These are phyloP conservation scores for Odontomyia ornata DNA, from an alignment of 2,888 invertebrate genomes.

Conservation along the genomic window DNA sequence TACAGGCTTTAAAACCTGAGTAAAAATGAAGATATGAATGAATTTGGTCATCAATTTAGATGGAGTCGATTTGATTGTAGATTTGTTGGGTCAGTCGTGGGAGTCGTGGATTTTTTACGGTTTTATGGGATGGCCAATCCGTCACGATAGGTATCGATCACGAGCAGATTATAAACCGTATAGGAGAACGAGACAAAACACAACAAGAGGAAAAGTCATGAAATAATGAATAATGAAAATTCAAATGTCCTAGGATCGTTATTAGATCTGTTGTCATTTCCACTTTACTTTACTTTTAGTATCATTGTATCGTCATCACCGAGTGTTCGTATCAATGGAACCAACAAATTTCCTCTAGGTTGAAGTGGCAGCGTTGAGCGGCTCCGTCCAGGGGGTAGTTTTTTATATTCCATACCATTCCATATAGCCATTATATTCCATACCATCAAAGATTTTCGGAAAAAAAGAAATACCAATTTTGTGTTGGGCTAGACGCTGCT, in stretches of 20 bases:
- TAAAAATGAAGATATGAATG: too few species aligned
- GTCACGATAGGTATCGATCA: constrained; percentile 20
- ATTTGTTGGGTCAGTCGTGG: too few species aligned
- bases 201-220: neutral
- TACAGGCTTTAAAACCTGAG: too few species aligned
- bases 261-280: constrained; percentile 29
- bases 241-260: constrained; percentile 41
- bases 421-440: constrained; percentile 99
- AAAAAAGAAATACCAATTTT: constrained; percentile 99
- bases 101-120: too few species aligned
- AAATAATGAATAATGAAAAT: constrained; percentile 41
- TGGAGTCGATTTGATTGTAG: too few species aligned
- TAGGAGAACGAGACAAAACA: constrained; percentile 10
- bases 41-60: too few species aligned
- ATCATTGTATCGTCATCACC: constrained; percentile 23
- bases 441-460: constrained; percentile 99
- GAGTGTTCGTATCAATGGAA: constrained; percentile 37
- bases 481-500: constrained; percentile 98
- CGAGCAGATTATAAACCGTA: neutral
- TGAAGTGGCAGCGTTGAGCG: constrained; percentile 52
- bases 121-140: constrained; percentile 37
- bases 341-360: constrained; percentile 32
- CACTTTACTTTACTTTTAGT: constrained; percentile 25
- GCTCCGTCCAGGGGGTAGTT: constrained; percentile 66
- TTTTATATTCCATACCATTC: constrained; percentile 53